Conservation (phyloP, 92 coral and sea anemone genomes). For the Meandrina meandrites region DNA sequence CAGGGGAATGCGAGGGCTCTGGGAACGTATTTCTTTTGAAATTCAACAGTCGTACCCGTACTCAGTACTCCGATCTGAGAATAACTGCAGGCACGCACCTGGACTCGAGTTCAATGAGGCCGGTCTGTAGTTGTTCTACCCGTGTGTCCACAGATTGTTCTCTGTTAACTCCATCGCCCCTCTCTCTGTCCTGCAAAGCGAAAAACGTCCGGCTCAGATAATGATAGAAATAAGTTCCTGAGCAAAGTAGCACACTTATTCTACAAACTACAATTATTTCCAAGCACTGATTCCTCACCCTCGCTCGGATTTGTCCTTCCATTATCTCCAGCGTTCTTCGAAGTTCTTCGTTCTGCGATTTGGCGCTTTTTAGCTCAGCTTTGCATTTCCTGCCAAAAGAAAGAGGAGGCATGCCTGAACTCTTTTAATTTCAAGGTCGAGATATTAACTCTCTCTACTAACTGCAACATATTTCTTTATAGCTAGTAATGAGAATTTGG, state of each 20-base stretch:
- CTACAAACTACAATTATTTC: background rate
- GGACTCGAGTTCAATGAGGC: conserved; percentile 81
- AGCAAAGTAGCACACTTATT: background rate
- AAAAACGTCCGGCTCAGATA: background rate
- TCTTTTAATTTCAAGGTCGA: background rate
- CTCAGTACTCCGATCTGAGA: no score
- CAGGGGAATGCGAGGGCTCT: no score
- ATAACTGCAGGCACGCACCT: conserved; percentile 47
- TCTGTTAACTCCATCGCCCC: conserved; percentile 46
- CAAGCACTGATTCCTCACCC: conserved; percentile 54
- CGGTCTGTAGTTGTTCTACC: conserved; percentile 78
- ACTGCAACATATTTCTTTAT: background rate
- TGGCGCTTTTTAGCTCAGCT: conserved; percentile 81
- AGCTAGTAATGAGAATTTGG: background rate
- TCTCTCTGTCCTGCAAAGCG: conserved; percentile 49
- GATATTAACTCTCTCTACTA: background rate
- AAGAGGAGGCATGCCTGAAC: background rate
- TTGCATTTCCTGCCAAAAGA: conserved; percentile 70
- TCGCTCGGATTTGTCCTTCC: conserved; percentile 73
- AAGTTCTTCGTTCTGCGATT: conserved; percentile 81
- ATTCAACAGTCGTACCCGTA: no score
- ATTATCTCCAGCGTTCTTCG: conserved; percentile 75
- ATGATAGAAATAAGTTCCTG: background rate
- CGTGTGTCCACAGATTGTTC: conserved; percentile 69
- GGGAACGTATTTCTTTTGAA: no score